Base-by-base conservation (phyloP, 1,140 invertebrate genomes). In the Tetramorium simillimum region DNA sequence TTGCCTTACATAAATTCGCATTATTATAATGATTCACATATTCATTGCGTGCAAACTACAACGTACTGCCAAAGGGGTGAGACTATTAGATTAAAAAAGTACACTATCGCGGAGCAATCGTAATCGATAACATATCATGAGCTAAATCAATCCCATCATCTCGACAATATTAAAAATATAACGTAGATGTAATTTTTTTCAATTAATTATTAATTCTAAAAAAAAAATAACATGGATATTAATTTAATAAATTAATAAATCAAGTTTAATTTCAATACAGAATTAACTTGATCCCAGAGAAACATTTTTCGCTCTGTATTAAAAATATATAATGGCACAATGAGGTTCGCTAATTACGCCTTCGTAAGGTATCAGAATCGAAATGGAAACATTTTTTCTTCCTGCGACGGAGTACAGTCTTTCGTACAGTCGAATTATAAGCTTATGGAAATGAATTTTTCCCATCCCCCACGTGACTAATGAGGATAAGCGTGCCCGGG, bases 1-100 rank as follows among this genome's bases (percentile, higher is more conserved):
- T 69, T 69, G 40, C 53, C 53, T 81, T 86, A 84, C 80, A 60
- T 62, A 84, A 84, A 84, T 73, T 84, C 80, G 21, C 53, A 46
- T 75, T 62, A 46, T 40, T 33, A n/a, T 73, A 75, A 84, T 49
- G 18, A 60, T 75, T 84, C 80, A 43, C 80, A 24, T 43, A 84
- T 75, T 58, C 80, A 33, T 84, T 73, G 69, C 69, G 33, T 69
- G 63, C 37, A 14, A 75, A 51, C 40, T 43, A 9, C 70, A n/a
- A 72, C 51, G 37, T 43, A 14, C 28, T 33, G 56, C 18, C 10
- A 49, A 37, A 18, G n/a, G 69, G 18, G 24, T 18, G 51, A 70
- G 16, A 70, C 49, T 40, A 21, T 40, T 67, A 53, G 9, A 69
- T 16, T 40, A 18, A 40, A 40, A 65, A 67, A 56, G 28, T 58